Conservation (phyloP, 2,797 vertebrate species). For the Hydrophis major region DNA sequence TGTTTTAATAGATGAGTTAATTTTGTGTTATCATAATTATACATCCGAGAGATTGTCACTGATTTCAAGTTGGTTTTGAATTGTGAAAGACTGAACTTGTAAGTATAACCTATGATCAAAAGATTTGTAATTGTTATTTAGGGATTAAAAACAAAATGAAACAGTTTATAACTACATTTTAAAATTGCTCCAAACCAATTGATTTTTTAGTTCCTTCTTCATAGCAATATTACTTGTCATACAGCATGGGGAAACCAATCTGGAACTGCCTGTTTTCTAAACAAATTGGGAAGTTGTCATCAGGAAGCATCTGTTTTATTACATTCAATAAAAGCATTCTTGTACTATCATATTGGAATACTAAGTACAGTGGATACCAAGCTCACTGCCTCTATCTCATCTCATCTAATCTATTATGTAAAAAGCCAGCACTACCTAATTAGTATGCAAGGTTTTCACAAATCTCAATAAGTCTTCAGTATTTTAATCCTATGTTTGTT, state of each 20-base stretch:
- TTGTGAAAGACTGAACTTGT: background rate
- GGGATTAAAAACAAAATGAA: slow-evolving; percentile 39
- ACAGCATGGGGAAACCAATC: slow-evolving; percentile 56
- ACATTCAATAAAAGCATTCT: slow-evolving; percentile 63
- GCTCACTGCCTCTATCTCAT: background rate
- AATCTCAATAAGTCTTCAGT: slow-evolving; percentile 55
- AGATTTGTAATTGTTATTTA: slow-evolving; percentile 47
- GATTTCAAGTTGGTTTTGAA: background rate
- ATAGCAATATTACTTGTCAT: slow-evolving; percentile 46
- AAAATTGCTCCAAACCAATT: slow-evolving; percentile 25
- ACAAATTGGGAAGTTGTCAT: slow-evolving; percentile 63
- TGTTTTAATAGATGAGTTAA: slow-evolving; percentile 11
- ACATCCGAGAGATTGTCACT: background rate
- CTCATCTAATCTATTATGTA: background rate
- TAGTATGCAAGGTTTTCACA: slow-evolving; percentile 62
- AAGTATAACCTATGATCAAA: slow-evolving; percentile 21
- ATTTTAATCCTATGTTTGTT: slow-evolving; percentile 44
- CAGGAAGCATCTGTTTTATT: slow-evolving; percentile 70
- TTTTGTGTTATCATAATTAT: slow-evolving; percentile 35
- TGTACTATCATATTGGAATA: slow-evolving; percentile 44
- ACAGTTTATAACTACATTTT: slow-evolving; percentile 37
- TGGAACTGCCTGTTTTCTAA: slow-evolving; percentile 66
- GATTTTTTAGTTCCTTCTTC: slow-evolving; percentile 49
- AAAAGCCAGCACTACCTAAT: slow-evolving; percentile 32
- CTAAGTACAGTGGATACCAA: slow-evolving; percentile 50